Percentiles rank a stretch among this genome's conserved stretches.
Evolutionary conservation across 2,888 invertebrate genomes (phyloP).

Genomic region (Hecatera dysodea): DNA sequence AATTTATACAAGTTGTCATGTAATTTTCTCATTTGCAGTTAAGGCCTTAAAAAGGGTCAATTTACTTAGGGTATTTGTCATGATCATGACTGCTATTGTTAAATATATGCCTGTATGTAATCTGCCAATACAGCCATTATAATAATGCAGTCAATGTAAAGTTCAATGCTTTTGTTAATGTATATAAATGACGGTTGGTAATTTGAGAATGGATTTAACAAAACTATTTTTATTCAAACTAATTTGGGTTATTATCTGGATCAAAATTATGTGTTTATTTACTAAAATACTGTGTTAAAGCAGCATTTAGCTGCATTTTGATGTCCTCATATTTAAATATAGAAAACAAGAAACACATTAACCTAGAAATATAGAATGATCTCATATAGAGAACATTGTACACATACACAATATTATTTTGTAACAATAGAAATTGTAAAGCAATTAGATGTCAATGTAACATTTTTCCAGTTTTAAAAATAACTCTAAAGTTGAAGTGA

Average conservation of each 20-base stretch:
- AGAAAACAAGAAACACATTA: slow-evolving; percentile 48
- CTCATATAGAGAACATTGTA: slow-evolving; percentile 22
- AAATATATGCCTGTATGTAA: background rate
- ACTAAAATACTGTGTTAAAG: background rate
- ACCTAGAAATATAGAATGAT: slow-evolving; percentile 56
- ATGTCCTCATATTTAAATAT: slow-evolving; percentile 11
- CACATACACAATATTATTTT: slow-evolving; percentile 27
- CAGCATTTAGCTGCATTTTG: slow-evolving; percentile 1
- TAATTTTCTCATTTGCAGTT: background rate
- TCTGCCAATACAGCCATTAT: slow-evolving; percentile 14
- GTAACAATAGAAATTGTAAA: slow-evolving; percentile 22
- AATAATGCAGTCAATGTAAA: slow-evolving; percentile 32
- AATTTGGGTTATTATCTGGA: background rate
- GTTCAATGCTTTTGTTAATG: slow-evolving; percentile 25
- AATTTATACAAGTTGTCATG: no score
- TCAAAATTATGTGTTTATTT: background rate
- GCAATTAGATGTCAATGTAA: slow-evolving; percentile 3
- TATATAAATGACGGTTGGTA: slow-evolving; percentile 10
- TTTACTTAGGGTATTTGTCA: slow-evolving; percentile 14
- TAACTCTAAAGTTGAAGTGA: slow-evolving; percentile 39
- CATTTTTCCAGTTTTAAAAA: slow-evolving; percentile 27
- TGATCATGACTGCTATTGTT: slow-evolving; percentile 16
- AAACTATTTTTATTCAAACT: background rate
- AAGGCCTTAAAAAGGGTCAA: background rate
- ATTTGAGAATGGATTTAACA: slow-evolving; percentile 1